Percentiles rank a stretch among this genome's conserved stretches.
Conservation (phyloP, 2,797 vertebrate genomes). For the Knipowitschia caucasica region DNA sequence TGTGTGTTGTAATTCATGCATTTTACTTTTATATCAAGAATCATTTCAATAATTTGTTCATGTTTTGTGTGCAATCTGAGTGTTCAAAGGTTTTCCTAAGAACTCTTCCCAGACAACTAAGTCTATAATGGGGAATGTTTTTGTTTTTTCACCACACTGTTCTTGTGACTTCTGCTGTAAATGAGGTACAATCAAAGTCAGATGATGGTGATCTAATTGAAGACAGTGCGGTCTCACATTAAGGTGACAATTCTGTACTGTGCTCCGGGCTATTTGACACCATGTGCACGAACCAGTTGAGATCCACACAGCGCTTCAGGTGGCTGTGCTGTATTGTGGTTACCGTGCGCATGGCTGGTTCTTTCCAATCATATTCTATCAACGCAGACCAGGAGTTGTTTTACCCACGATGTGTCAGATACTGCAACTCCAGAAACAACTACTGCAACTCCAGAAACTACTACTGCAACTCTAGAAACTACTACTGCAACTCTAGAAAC, state of each 20-base stretch:
- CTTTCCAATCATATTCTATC: slow-evolving; percentile 30
- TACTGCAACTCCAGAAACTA: too few relatives aligned
- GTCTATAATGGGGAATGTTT: neutral
- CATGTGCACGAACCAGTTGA: slow-evolving; percentile 34
- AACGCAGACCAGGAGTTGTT: slow-evolving; percentile 8
- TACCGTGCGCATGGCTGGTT: slow-evolving; percentile 37
- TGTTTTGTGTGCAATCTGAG: too few relatives aligned
- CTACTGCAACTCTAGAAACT: too few relatives aligned
- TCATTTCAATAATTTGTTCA: too few relatives aligned
- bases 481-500: too few relatives aligned
- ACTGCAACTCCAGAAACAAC: too few relatives aligned
- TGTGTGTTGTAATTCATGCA: too few relatives aligned
- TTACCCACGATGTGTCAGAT: slow-evolving; percentile 1
- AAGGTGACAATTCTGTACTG: neutral
- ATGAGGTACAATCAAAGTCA: slow-evolving; percentile 20
- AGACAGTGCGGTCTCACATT: slow-evolving; percentile 1
- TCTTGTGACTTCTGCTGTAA: slow-evolving; percentile 15
- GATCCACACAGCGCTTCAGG: slow-evolving; percentile 23
- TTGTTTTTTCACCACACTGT: slow-evolving; percentile 8
- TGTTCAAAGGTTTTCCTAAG: neutral
- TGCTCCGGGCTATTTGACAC: slow-evolving; percentile 32
- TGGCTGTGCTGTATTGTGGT: slow-evolving; percentile 23
- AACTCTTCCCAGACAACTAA: neutral
- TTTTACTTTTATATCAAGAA: too few relatives aligned
- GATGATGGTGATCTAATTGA: slow-evolving; percentile 25